Evolutionary conservation across 2,888 invertebrate species (phyloP).

Genomic region (Callyntrura sp.): DNA sequence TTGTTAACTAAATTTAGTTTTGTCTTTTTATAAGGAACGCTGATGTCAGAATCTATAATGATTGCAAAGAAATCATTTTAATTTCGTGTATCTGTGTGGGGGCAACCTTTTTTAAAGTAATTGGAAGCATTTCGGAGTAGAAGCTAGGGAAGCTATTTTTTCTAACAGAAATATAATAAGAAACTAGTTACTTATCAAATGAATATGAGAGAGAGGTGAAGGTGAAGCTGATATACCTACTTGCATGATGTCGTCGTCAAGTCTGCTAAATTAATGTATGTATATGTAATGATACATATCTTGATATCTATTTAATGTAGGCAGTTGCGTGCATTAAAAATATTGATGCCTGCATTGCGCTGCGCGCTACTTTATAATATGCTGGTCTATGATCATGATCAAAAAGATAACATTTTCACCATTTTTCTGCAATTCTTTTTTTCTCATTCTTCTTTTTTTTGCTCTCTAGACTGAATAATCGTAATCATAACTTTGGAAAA

Average conservation of each 20-base stretch:
- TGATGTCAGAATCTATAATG: no score
- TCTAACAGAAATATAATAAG: background rate
- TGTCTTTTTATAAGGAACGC: no score
- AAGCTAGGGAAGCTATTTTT: background rate
- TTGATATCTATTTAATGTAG: background rate
- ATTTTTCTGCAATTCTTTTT: conserved; percentile 28
- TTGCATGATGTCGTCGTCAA: conserved; percentile 31
- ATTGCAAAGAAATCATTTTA: background rate
- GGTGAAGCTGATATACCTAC: background rate
- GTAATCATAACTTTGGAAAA: conserved; percentile 46
- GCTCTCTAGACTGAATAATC: background rate
- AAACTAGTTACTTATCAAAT: background rate
- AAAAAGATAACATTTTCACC: conserved; percentile 22
- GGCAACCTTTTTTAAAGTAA: background rate
- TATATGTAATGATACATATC: background rate
- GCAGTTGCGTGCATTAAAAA: conserved; percentile 24
- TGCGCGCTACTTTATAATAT: background rate
- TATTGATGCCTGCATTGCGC: background rate
- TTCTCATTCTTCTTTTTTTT: background rate
- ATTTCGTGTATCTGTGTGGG: background rate
- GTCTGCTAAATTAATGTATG: conserved; percentile 4
- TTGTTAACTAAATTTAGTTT: background rate
- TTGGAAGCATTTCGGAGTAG: background rate
- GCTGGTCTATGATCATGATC: background rate
- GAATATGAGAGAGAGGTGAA: background rate